Percentiles rank a stretch among this genome's conserved stretches.
phyloP scores from a whole-genome alignment of 2,888 invertebrate genomes.

The Patella pellucida region DNA sequence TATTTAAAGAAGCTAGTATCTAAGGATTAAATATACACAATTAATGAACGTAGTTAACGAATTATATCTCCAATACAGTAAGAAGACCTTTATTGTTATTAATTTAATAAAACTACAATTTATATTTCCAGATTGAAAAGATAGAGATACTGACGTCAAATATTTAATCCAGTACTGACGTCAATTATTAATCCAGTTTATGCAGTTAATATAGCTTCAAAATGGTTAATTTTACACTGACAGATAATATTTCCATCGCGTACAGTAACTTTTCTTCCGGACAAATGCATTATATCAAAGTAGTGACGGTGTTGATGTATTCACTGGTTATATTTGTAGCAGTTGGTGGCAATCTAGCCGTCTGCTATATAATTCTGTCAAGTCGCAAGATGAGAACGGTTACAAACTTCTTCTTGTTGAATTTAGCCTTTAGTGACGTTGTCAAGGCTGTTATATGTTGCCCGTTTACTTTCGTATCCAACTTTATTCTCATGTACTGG shows the following conservation, averaged over 20 bases:
- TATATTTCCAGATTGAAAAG: too few species aligned
- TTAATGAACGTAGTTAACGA: too few species aligned
- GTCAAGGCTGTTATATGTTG: slow-evolving; percentile 72
- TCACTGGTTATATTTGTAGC: slow-evolving; percentile 71
- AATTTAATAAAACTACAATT: too few species aligned
- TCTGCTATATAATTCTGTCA: slow-evolving; percentile 87
- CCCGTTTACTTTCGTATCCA: slow-evolving; percentile 79
- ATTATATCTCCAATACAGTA: too few species aligned
- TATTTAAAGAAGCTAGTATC: too few species aligned
- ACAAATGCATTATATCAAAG: slow-evolving; percentile 46
- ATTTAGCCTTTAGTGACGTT: slow-evolving; percentile 71
- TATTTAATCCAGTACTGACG: too few species aligned
- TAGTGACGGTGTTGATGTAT: slow-evolving; percentile 71
- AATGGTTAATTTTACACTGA: not conserved
- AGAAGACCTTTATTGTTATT: too few species aligned
- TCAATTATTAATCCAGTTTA: not conserved
- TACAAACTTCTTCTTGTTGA: slow-evolving; percentile 79
- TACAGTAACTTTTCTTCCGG: not conserved
- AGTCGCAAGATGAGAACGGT: slow-evolving; percentile 91
- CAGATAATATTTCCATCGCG: not conserved
- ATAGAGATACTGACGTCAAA: too few species aligned
- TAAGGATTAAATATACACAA: too few species aligned
- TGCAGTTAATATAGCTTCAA: not conserved
- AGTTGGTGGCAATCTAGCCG: slow-evolving; percentile 74
- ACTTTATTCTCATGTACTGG: slow-evolving; percentile 85